A percentile compares a stretch with the other conserved stretches of the same genome.
phyloP scores from a whole-genome alignment of 2,888 invertebrate genomes.

The Tanytarsus gracilentus region DNA sequence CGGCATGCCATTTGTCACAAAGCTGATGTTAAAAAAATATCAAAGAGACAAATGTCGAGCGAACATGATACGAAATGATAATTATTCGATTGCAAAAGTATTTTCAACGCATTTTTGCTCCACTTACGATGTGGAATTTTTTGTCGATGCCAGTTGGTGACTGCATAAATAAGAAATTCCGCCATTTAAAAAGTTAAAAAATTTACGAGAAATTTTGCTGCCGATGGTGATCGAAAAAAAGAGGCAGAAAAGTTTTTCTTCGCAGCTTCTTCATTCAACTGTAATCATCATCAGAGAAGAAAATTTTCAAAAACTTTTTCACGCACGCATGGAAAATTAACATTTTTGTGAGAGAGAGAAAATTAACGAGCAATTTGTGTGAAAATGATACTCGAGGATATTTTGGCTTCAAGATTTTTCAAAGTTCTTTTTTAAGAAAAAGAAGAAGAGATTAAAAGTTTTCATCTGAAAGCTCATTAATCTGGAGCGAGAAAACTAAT shows the following conservation, averaged over 20 bases:
- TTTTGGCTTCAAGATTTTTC: too few species aligned
- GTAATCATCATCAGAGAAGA: slow-evolving; percentile 13
- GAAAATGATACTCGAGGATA: background rate
- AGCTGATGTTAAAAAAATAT: background rate
- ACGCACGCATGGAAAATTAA: background rate
- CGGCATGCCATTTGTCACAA: slow-evolving; percentile 24
- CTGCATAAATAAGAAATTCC: slow-evolving; percentile 3
- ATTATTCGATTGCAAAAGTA: slow-evolving; percentile 5
- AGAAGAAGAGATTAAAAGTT: too few species aligned
- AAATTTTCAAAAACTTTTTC: background rate
- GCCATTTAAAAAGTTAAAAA: slow-evolving; percentile 2
- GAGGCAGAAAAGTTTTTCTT: background rate
- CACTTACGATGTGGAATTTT: background rate
- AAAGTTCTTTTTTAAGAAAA: too few species aligned
- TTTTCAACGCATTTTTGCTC: slow-evolving; percentile 3
- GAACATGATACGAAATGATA: slow-evolving; percentile 25
- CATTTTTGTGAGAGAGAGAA: background rate
- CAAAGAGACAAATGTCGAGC: slow-evolving; percentile 17
- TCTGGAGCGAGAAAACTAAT: too few species aligned
- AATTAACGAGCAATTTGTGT: slow-evolving; percentile 7
- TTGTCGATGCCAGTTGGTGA: background rate
- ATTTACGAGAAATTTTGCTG: slow-evolving; percentile 5
- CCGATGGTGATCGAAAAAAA: background rate
- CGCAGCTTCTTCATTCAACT: background rate
- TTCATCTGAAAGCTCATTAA: too few species aligned